Conservation (phyloP, 2,888 invertebrate genomes). For the Bembecia ichneumoniformis region DNA sequence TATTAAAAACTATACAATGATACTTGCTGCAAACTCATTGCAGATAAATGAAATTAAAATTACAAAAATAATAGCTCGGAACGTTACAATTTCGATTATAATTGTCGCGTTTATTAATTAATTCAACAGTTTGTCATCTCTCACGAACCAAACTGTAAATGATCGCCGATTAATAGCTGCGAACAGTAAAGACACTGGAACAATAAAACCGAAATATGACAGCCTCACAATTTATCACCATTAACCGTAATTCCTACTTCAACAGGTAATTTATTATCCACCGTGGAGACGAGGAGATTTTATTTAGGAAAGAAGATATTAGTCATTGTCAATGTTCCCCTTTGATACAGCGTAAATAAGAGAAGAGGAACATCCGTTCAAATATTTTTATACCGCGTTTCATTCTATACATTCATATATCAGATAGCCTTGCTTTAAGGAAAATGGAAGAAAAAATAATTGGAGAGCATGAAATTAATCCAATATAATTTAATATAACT, state of each 20-base stretch:
- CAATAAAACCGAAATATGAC: constrained; percentile 53
- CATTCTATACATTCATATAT: too few species aligned
- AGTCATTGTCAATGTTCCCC: constrained; percentile 37
- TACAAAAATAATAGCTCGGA: too few species aligned
- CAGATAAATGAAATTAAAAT: too few species aligned
- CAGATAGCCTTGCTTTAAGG: too few species aligned
- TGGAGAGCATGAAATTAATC: too few species aligned
- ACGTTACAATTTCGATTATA: too few species aligned
- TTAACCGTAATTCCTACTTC: constrained; percentile 38
- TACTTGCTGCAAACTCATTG: too few species aligned
- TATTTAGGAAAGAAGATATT: constrained; percentile 38
- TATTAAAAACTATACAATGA: too few species aligned
- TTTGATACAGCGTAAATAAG: neutral
- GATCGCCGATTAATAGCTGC: constrained; percentile 34
- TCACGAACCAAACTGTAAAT: constrained; percentile 45
- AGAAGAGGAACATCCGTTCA: neutral
- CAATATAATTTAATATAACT: too few species aligned
- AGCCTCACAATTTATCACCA: constrained; percentile 39
- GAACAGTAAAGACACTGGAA: constrained; percentile 33
- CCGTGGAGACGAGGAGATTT: neutral
- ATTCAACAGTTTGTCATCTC: constrained; percentile 11
- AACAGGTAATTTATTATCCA: constrained; percentile 37
- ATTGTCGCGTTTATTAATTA: too few species aligned
- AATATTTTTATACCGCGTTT: neutral
- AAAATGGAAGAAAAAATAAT: too few species aligned